phyloP scores from a whole-genome alignment of 1,140 invertebrate species.

The Matsumurasca onukii region DNA sequence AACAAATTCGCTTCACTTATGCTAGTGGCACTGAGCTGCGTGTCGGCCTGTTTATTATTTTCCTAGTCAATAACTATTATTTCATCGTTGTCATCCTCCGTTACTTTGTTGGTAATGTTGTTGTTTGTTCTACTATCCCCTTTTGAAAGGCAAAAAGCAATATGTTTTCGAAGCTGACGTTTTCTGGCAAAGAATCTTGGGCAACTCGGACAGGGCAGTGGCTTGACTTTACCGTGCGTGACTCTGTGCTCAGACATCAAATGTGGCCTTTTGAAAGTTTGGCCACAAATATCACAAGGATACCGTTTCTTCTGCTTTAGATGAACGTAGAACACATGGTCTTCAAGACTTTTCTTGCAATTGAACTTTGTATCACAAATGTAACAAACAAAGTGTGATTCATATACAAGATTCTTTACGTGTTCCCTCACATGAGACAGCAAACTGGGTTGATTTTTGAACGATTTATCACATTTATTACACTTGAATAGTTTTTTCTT shows the following conservation, averaged over 20 bases:
- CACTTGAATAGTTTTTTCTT: background rate
- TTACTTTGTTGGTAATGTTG: too few species aligned
- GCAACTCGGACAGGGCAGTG: background rate
- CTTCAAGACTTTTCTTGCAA: conserved; percentile 14
- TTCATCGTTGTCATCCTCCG: too few species aligned
- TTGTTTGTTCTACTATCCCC: too few species aligned
- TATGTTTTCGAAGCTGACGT: background rate
- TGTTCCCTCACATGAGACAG: background rate
- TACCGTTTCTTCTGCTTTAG: conserved; percentile 5
- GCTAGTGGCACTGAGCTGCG: too few species aligned
- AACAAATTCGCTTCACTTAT: too few species aligned
- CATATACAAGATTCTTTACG: background rate
- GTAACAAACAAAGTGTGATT: background rate
- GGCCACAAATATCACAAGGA: conserved; percentile 2
- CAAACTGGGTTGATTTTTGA: conserved; percentile 1
- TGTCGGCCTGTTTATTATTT: too few species aligned
- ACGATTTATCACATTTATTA: background rate
- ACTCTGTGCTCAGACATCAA: background rate
- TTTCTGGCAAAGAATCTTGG: background rate
- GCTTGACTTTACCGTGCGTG: conserved; percentile 15
- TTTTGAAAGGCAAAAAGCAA: too few species aligned
- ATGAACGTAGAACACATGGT: conserved; percentile 6
- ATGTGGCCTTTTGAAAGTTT: background rate
- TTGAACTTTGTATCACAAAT: conserved; percentile 5
- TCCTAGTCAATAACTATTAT: too few species aligned